Percentiles rank a stretch among this genome's conserved stretches.
Conservation (phyloP, 2,113 vertebrate species). For the Callionymus lyra region DNA sequence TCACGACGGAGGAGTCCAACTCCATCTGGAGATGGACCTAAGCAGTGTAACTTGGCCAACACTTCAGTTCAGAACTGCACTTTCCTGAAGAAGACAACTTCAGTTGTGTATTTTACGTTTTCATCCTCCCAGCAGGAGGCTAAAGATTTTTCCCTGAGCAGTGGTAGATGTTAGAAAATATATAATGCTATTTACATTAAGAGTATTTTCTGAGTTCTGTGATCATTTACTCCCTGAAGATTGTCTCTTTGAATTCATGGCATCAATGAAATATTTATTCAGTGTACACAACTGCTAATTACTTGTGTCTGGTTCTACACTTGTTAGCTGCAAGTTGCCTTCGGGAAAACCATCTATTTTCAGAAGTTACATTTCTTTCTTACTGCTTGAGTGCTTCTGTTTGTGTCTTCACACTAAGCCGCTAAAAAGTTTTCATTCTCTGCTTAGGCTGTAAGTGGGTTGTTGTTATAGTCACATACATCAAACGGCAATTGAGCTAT, state of each 20-base stretch:
- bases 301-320: neutral
- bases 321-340: neutral
- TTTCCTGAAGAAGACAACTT: conserved; percentile 1
- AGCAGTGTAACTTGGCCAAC: conserved; percentile 3
- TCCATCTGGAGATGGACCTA: conserved; percentile 2
- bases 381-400: conserved; percentile 4
- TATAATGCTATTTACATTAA: conserved; percentile 13
- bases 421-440: conserved; percentile 1
- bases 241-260: conserved; percentile 2
- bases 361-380: neutral
- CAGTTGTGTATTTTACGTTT: neutral
- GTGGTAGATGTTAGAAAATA: conserved; percentile 1
- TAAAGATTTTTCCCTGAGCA: conserved; percentile 16
- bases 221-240: neutral
- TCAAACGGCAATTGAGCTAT: too few relatives aligned
- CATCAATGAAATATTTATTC: conserved; percentile 17
- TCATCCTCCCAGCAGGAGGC: conserved; percentile 12
- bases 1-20: too few relatives aligned
- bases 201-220: neutral
- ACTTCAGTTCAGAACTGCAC: conserved; percentile 6
- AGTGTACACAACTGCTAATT: conserved; percentile 15
- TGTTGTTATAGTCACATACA: too few relatives aligned
- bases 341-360: conserved; percentile 3
- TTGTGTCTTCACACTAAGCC: conserved; percentile 1
- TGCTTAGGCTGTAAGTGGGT: too few relatives aligned